A percentile compares a stretch with the other conserved stretches of the same genome.
Conservation (phyloP, 2,888 invertebrate species). For the Acanthoscelides obtectus region DNA sequence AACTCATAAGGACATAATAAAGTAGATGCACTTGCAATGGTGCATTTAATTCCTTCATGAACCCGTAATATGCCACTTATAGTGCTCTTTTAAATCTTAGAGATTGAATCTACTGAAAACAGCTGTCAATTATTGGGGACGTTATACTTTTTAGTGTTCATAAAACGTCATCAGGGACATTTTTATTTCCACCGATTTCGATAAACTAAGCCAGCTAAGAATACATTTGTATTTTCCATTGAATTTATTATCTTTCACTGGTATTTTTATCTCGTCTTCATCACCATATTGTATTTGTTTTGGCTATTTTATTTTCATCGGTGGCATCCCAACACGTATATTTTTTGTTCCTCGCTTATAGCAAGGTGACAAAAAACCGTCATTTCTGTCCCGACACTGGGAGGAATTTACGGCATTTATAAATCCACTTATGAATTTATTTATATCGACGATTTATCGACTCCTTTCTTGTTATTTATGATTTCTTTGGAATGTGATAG, state of each 20-base stretch:
- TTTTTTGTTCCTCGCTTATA: constrained; percentile 8
- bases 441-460: background rate
- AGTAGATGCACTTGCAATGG: too few relatives aligned
- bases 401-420: background rate
- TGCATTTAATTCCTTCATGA: too few relatives aligned
- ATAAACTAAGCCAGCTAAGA: background rate
- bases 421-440: background rate
- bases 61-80: too few relatives aligned
- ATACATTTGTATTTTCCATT: background rate
- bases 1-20: too few relatives aligned
- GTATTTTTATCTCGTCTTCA: background rate
- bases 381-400: background rate
- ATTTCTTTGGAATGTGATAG: background rate
- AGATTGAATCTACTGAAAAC: too few relatives aligned
- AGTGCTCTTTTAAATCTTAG: too few relatives aligned
- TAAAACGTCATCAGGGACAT: background rate
- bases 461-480: background rate
- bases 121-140: too few relatives aligned
- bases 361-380: background rate
- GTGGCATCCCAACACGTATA: constrained; percentile 20
- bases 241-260: background rate
- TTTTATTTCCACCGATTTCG: background rate
- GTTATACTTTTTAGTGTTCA: too few relatives aligned
- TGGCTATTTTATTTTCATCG: constrained; percentile 25
- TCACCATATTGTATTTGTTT: constrained; percentile 18